Evolutionary conservation across 1,140 invertebrate species (phyloP).

Genomic region (Odontomachus brunneus): DNA sequence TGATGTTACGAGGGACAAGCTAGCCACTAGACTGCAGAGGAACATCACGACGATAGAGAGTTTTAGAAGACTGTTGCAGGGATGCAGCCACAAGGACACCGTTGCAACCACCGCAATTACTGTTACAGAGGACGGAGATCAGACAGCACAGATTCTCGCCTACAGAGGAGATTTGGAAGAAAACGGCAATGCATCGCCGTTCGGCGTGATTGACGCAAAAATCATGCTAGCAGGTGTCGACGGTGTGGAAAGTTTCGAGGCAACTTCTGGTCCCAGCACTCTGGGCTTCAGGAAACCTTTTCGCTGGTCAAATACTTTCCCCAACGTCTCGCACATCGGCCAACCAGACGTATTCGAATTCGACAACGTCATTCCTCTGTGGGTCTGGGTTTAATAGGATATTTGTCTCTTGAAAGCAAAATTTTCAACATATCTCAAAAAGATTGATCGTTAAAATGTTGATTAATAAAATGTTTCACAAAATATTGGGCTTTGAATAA

Average conservation of each 20-base stretch:
- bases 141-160: conserved; percentile 62
- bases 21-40: conserved; percentile 81
- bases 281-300: conserved; percentile 85
- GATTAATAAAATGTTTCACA: too few species aligned
- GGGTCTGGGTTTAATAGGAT: conserved; percentile 84
- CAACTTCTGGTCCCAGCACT: conserved; percentile 76
- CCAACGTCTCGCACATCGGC: conserved; percentile 89
- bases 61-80: conserved; percentile 84
- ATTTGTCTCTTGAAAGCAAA: not conserved
- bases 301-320: conserved; percentile 90
- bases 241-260: conserved; percentile 77
- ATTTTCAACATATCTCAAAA: not conserved
- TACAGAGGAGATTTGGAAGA: conserved; percentile 78
- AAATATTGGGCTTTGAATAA: not conserved
- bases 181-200: conserved; percentile 62
- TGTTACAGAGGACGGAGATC: not conserved
- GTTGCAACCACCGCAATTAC: not conserved
- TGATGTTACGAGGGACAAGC: conserved; percentile 30
- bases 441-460: too few species aligned
- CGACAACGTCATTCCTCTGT: conserved; percentile 85
- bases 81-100: conserved; percentile 84
- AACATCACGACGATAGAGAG: conserved; percentile 85
- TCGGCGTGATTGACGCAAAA: conserved; percentile 82
- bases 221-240: conserved; percentile 70
- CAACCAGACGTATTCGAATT: conserved; percentile 93